Conservation (phyloP, 2,113 vertebrate species). For the Pholis gunnellus region DNA sequence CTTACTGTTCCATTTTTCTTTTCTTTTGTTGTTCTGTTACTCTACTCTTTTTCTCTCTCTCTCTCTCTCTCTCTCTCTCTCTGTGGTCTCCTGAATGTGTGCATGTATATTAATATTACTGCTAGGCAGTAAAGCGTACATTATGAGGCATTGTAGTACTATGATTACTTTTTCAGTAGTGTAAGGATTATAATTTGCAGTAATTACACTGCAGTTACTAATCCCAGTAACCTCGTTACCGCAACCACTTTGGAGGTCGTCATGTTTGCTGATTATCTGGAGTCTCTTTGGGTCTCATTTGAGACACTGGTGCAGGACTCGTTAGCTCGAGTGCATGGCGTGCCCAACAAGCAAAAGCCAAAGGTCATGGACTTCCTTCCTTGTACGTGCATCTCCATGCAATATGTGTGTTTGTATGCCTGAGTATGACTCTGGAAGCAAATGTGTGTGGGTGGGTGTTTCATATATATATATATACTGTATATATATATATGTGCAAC, state of each 20-base stretch:
- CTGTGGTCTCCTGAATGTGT: not conserved
- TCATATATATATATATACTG: not conserved
- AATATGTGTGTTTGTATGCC: not conserved
- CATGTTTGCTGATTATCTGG: not conserved
- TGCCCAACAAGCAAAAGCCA: not conserved
- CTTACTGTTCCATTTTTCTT: not conserved
- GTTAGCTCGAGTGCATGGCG: not conserved
- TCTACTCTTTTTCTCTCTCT: not conserved
- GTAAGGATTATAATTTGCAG: not conserved
- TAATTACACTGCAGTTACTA: not conserved
- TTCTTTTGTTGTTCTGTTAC: not conserved
- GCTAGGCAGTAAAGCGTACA: not conserved
- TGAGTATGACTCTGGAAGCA: not conserved
- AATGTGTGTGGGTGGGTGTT: not conserved
- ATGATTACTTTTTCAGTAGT: not conserved
- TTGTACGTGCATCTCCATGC: not conserved
- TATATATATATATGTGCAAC: constrained; percentile 3
- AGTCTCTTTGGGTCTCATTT: not conserved
- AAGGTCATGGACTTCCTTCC: constrained; percentile 11
- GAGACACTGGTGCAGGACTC: not conserved
- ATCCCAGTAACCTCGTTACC: not conserved
- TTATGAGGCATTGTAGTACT: not conserved
- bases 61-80: not conserved
- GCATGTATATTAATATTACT: not conserved
- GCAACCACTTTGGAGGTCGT: not conserved